Base-by-base conservation (phyloP, 2,888 invertebrate genomes). In the Eurois occulta region DNA sequence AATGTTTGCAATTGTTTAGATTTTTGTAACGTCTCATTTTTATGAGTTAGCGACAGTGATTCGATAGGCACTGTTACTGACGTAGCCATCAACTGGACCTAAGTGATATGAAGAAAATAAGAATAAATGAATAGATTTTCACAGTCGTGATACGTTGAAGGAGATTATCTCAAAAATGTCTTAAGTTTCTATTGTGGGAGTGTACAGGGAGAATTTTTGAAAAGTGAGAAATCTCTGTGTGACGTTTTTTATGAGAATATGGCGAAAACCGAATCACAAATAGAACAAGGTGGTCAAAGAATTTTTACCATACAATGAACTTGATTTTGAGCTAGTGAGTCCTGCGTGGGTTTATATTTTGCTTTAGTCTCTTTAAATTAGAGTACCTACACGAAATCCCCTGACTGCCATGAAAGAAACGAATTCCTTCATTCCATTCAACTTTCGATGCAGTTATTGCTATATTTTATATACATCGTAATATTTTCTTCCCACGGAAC, bases 401-500 rank as follows among this genome's bases (percentile, higher is more conserved):
- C 52, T 35, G 24, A 43, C 52, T 43, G 8, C 21, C 32, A 24
- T 1, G 11, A 35, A 64, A 55, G 24, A 28, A 18, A 64, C 46
- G 16, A 13, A 46, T 52, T 70, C 21, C 6, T 11, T 41, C n/a
- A 41, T 35, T 24, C n/a, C 18, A 65, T 65, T 81, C 8, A 86
- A 48, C 21, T 71, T 74, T 71, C 13, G 1, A 55, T 28, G 18
- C 46, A 46, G 66, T 60, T 83, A 60, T 70, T 46, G 41, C 66
- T 60, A 18, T 38, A 78, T 70, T 70, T 48, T 38, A 35, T 68
- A 35, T 70, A 78, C 69, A 72, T 72, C 43, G 24, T 62, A 82
- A 80, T 85, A 77, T 77, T 85, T 73, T 24, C 69, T 69, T 74
- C 65, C 21, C 28, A 46, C 24, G 41, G 38, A 72, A 86, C 67